Percentiles rank a stretch among this genome's conserved stretches.
Evolutionary conservation across 1,140 invertebrate species (phyloP).

Genomic region (Apolygus lucorum): DNA sequence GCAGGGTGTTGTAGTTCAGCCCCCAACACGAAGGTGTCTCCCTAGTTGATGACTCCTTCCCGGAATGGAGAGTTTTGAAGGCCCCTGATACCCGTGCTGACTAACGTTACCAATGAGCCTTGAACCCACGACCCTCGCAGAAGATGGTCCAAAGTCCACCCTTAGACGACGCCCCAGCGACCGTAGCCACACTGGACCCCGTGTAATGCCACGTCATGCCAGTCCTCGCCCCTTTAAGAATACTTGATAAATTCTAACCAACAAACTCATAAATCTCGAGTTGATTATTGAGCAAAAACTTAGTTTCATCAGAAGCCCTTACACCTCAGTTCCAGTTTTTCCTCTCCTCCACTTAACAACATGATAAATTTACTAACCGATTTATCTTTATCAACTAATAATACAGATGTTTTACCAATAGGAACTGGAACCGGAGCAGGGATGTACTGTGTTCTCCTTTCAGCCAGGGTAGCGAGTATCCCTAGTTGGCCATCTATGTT

Average conservation of each 20-base stretch:
- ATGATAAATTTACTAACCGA: not conserved
- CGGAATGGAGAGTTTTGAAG: too few relatives aligned
- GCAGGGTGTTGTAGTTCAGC: too few relatives aligned
- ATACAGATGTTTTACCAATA: constrained; percentile 27
- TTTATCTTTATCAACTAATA: constrained; percentile 25
- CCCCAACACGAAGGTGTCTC: too few relatives aligned
- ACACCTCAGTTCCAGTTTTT: not conserved
- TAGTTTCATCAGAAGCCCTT: not conserved
- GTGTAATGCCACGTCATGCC: too few relatives aligned
- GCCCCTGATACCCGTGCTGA: too few relatives aligned
- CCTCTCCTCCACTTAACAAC: too few relatives aligned
- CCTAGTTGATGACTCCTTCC: too few relatives aligned
- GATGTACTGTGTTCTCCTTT: constrained; percentile 41
- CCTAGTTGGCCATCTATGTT: constrained; percentile 64
- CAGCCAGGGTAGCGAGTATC: constrained; percentile 40
- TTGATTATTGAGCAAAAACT: not conserved
- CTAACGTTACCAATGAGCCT: too few relatives aligned
- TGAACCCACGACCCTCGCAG: too few relatives aligned
- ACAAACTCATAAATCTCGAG: not conserved
- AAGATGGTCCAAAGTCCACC: too few relatives aligned
- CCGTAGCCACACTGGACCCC: too few relatives aligned
- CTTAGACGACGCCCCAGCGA: too few relatives aligned
- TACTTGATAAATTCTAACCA: not conserved
- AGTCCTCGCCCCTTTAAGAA: constrained; percentile 22
- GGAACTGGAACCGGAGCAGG: constrained; percentile 40